A percentile compares a stretch with the other conserved stretches of the same genome.
These are phyloP conservation scores for Zosterops lateralis DNA, from an alignment of 2,113 vertebrate species.

Conservation along the genomic window DNA sequence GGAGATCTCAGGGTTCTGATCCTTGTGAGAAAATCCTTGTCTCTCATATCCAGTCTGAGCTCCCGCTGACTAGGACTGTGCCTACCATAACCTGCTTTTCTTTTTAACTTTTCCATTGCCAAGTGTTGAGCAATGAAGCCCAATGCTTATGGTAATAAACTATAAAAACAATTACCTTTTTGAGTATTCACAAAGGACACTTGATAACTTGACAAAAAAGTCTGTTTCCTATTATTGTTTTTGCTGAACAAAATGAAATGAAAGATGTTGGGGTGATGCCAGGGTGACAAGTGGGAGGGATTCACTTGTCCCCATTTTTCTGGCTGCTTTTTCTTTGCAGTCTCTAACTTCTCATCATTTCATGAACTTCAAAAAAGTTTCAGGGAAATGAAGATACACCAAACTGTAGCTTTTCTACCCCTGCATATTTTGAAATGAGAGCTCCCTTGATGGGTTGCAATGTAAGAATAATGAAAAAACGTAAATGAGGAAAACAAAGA, in stretches of 20 bases:
- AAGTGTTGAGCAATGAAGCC: neutral
- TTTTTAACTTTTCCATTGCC: neutral
- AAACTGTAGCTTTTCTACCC: neutral
- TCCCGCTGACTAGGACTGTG: neutral
- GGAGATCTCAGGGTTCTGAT: neutral
- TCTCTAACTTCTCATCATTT: neutral
- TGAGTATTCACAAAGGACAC: neutral
- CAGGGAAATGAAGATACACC: neutral
- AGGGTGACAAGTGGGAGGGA: neutral
- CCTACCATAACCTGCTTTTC: neutral
- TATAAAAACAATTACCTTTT: neutral
- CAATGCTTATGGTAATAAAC: neutral
- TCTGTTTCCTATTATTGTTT: slow-evolving; percentile 15
- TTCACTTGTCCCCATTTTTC: neutral
- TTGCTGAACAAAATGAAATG: slow-evolving; percentile 28
- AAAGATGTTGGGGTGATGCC: neutral
- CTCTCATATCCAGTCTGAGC: neutral
- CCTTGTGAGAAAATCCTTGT: neutral
- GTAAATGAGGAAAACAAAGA: neutral
- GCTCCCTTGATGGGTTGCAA: neutral
- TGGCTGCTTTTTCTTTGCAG: neutral
- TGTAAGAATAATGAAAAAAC: neutral
- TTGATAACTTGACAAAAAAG: slow-evolving; percentile 5
- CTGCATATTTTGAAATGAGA: neutral
- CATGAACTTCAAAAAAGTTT: neutral